These are phyloP conservation scores for Andricus grossulariae DNA, from an alignment of 1,140 invertebrate genomes.

Conservation along the genomic window DNA sequence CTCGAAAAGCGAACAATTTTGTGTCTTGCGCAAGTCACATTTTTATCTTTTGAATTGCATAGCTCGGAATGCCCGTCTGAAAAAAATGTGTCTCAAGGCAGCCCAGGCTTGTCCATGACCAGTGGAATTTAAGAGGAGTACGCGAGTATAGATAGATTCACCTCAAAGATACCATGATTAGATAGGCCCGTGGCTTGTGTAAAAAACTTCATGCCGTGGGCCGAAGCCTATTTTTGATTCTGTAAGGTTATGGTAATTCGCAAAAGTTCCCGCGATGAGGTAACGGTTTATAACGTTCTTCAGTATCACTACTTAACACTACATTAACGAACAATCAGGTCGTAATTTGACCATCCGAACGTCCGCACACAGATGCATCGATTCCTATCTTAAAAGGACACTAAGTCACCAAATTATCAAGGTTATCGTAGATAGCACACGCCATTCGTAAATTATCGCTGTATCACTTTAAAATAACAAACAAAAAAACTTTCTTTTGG, in stretches of 20 bases:
- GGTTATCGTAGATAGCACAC: background rate
- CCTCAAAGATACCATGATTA: background rate
- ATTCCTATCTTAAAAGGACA: background rate
- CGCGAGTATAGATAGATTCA: conserved; percentile 1
- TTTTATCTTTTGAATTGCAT: too few relatives aligned
- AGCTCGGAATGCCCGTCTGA: background rate
- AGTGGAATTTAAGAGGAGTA: background rate
- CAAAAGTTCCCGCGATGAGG: background rate
- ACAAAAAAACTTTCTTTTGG: conserved; percentile 1
- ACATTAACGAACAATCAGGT: conserved; percentile 41
- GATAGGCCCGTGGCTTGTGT: background rate
- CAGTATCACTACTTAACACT: conserved; percentile 48
- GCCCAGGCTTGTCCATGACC: background rate
- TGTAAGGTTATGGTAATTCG: background rate
- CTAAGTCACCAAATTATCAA: background rate
- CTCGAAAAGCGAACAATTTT: too few relatives aligned
- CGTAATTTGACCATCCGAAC: conserved; percentile 25
- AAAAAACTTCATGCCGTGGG: background rate
- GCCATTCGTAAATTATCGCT: background rate
- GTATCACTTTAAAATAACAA: background rate
- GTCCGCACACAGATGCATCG: conserved; percentile 29
- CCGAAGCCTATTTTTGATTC: background rate
- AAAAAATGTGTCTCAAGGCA: background rate
- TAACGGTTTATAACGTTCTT: too few relatives aligned
- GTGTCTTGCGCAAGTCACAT: too few relatives aligned